Percentiles rank a stretch among this genome's conserved stretches.
phyloP scores from a whole-genome alignment of 64 coral and sea anemone species.

The Platygyra sinensis region DNA sequence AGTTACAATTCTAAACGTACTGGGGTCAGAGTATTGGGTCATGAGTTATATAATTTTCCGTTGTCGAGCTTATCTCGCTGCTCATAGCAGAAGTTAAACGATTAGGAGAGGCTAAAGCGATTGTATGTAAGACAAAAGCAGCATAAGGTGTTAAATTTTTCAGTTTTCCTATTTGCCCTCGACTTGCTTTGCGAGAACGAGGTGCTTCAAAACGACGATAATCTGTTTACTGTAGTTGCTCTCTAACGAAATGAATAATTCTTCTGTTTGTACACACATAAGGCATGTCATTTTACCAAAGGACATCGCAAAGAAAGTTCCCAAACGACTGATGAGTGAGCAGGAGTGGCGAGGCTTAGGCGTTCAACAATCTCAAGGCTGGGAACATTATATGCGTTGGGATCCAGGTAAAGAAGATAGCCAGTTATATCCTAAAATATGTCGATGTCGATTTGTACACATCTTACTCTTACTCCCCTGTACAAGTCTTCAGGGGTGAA shows the following conservation, averaged over 20 bases:
- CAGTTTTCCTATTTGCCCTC: neutral
- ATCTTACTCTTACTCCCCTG: too few relatives aligned
- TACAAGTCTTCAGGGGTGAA: too few relatives aligned
- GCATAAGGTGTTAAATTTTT: too few relatives aligned
- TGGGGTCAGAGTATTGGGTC: too few relatives aligned
- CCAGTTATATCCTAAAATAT: too few relatives aligned
- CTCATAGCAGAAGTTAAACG: too few relatives aligned
- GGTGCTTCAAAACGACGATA: neutral
- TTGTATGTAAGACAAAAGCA: too few relatives aligned
- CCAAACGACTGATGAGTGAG: constrained; percentile 81
- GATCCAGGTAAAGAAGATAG: constrained; percentile 73
- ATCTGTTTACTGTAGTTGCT: neutral
- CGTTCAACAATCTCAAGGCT: constrained; percentile 92
- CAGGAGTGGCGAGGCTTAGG: constrained; percentile 90
- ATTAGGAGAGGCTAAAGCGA: too few relatives aligned
- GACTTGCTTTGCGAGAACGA: neutral
- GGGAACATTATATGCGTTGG: constrained; percentile 88
- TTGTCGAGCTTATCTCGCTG: too few relatives aligned
- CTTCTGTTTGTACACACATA: neutral
- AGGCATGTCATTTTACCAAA: constrained; percentile 99
- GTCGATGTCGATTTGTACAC: too few relatives aligned
- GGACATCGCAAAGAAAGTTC: constrained; percentile 79
- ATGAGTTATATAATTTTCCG: too few relatives aligned
- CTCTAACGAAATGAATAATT: neutral
- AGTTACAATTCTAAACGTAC: too few relatives aligned